These are phyloP conservation scores for Coecobrya sp. DNA, from an alignment of 2,888 invertebrate species.

Conservation along the genomic window DNA sequence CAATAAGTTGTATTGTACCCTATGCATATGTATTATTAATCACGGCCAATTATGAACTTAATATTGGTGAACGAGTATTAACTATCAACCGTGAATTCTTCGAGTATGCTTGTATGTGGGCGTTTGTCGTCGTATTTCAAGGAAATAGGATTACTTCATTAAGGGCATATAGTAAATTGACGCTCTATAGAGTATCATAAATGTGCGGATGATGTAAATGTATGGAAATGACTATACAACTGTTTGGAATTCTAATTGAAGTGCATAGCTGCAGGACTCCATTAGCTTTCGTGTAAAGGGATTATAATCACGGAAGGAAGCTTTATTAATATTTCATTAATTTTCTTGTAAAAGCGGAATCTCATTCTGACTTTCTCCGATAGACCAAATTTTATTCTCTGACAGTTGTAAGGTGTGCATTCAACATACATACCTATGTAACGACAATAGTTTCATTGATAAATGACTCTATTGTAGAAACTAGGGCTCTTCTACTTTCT, in stretches of 20 bases:
- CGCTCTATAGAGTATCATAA: background rate
- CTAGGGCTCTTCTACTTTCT: background rate
- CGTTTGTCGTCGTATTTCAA: conserved; percentile 13
- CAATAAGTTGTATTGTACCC: background rate
- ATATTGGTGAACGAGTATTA: conserved; percentile 16
- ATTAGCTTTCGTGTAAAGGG: conserved; percentile 44
- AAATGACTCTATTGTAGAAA: conserved; percentile 36
- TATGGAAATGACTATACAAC: background rate
- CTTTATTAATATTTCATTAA: conserved; percentile 70
- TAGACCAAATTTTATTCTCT: conserved; percentile 9
- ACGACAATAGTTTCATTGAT: conserved; percentile 26
- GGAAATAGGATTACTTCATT: conserved; percentile 33
- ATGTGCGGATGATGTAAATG: background rate
- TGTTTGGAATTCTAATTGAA: conserved; percentile 63
- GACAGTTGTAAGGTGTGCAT: conserved; percentile 21
- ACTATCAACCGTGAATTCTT: background rate
- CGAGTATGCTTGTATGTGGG: background rate
- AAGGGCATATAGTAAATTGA: background rate
- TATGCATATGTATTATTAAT: conserved; percentile 18
- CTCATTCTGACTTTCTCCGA: background rate
- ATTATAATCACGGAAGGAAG: conserved; percentile 52
- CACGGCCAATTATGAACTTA: background rate
- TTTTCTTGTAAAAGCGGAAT: conserved; percentile 44
- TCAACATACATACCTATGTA: background rate
- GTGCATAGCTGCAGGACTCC: conserved; percentile 38